Evolutionary conservation across 1,140 invertebrate species (phyloP), one percentile per base, ranked within the genome.

Genomic region (Drosophila malerkotliana): DNA sequence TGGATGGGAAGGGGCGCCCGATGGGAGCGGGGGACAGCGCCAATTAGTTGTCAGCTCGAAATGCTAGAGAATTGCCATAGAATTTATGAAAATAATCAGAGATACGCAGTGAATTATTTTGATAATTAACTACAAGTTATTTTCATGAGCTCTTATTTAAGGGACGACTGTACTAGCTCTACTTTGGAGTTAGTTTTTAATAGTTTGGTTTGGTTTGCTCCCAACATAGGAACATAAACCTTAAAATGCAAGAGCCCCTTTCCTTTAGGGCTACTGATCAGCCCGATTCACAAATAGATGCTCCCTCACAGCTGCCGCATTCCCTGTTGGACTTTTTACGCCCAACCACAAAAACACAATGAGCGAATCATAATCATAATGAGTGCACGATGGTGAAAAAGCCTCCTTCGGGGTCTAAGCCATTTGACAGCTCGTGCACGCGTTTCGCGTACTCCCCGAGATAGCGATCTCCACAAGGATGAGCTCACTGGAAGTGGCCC

Each of bases 361-460:
- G 58, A 57, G 30, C 56, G 61, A 82, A 75, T 87, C 82, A 87
- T 88, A 88, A 87, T 87, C 83, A 78, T 87, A 87, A 87, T 87
- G 82, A 87, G 82, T 87, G 78, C 81, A 85, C 83, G 75, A 88
- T 79, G 60, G 56, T 30, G 64, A 47, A 72, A 73, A 88, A 75
- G 52, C 61, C 62, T 49, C 8, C 44, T 66, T 69, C 7, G 52
- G 32, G 47, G 52, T 32, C 21, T 55, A 51, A 26, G 48, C 72
- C 72, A 76, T 79, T 82, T 88, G 82, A 87, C 82, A 88, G 83
- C 79, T 87, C 82, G 83, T 88, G 82, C 82, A 87, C 82, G 83
- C 83, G 82, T 79, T 87, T 76, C 82, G 72, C 78, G 72, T 77
- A 77, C 78, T 80, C 60, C 58, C 37, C 44, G 55, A 45, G 75